A percentile compares a stretch with the other conserved stretches of the same genome.
These are phyloP conservation scores for Podarcis cretensis DNA, from an alignment of 2,113 vertebrate genomes.

Conservation along the genomic window DNA sequence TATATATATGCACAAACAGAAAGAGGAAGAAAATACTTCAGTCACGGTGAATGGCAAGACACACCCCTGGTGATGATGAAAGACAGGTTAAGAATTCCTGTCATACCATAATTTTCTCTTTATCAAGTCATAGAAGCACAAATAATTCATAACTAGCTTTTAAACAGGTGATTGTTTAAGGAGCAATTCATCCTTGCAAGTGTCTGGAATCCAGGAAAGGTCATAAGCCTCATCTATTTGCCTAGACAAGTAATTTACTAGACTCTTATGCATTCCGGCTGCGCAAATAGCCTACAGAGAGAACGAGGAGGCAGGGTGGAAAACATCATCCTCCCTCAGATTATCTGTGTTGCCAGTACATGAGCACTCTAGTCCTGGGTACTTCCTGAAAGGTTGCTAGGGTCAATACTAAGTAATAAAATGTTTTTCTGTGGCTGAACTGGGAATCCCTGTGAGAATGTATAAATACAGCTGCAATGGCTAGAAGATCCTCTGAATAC, in stretches of 20 bases:
- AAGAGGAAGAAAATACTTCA: background rate
- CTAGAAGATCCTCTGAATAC: background rate
- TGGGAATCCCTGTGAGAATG: background rate
- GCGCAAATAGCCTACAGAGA: background rate
- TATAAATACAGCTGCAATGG: background rate
- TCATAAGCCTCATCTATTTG: constrained; percentile 11
- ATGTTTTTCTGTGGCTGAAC: background rate
- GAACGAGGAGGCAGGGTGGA: background rate
- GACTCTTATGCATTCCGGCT: background rate
- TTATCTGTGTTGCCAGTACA: background rate
- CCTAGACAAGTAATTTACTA: constrained; percentile 22
- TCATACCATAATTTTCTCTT: background rate
- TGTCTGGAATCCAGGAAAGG: background rate
- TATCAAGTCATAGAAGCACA: background rate
- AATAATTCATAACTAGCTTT: constrained; percentile 24
- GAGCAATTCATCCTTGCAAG: background rate
- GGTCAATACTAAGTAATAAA: background rate
- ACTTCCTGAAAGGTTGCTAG: background rate
- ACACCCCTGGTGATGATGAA: background rate
- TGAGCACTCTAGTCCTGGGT: background rate
- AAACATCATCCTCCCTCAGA: background rate
- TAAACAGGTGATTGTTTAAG: constrained; percentile 19
- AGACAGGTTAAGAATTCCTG: constrained; percentile 6
- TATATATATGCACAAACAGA: background rate
- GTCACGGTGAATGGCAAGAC: background rate